Base-by-base conservation (phyloP, 1,140 invertebrate species). In the Temnothorax longispinosus region DNA sequence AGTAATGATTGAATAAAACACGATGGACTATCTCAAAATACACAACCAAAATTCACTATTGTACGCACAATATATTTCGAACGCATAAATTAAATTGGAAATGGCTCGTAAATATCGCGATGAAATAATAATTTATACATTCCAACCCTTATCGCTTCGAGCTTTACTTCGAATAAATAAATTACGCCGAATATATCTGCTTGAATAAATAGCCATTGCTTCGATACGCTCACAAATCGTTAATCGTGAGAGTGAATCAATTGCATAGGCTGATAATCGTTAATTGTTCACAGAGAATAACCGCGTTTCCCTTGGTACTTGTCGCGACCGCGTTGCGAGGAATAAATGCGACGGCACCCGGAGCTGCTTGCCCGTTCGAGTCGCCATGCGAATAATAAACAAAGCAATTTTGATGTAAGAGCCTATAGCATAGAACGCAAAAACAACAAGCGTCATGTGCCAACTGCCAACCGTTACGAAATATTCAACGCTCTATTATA, bases 71-170 rank as follows among this genome's bases (percentile, higher is more conserved):
- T 69, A 15, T n/a, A 69, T 69, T 50, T 50, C 44, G 21, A 15
- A 18, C 13, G 6, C 65, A 47, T 69, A 69, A 69, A 69, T 69
- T 69, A 44, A 50, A 69, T 5, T 15, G 65, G 4, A 69, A 69
- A 69, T 69, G n/a, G 65, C 65, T 50, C 65, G 13, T 69, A 69
- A 69, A 69, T 50, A 69, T 69, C 44, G 44, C 21, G 50, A 50
- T 32, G 41, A 69, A 69, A 69, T n/a, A 69, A 69, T 27, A 69
- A 69, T 69, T 69, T 69, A 69, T 69, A 27, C 50, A 50, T 69
- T 21, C 21, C 65, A 50, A 50, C 41, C 41, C 65, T 69, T 69
- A 69, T 69, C 64, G 64, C n/a, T 67, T 41, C 65, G 64, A 41
- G 38, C n/a, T 67, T 4, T 44, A 69, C 65, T 69, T 27, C 44